Evolutionary conservation across 2,888 invertebrate genomes (phyloP), one percentile per base, ranked within the genome.

Genomic region (Andrena haemorrhoa): DNA sequence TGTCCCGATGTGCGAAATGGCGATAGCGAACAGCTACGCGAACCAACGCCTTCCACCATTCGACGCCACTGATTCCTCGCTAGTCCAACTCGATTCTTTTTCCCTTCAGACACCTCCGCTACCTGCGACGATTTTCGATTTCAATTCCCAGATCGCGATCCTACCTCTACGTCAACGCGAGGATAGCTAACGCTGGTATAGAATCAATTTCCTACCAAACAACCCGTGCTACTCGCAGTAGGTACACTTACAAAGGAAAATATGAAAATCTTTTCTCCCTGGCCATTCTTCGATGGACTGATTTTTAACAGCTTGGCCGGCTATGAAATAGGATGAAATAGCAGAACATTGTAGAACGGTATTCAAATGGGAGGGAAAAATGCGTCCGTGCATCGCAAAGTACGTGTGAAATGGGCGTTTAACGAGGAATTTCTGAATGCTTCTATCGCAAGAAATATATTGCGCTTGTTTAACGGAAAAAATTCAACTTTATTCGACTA

Each of bases 141-240:
- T 79, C 79, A 86, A 86, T 86, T 72, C 58, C 56, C 49, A 53
- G 70, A 69, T 77, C 85, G 58, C 77, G 61, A 63, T 61, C 61
- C 41, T 26, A n/a, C 51, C n/a, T 47, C n/a, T 10, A n/a, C 23
- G 78, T 68, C 75, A 35, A 53, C 61, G 26, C 41, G 10, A 10
- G 20, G 26, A 60, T 23, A 31, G 10, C 49, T 49, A 35, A 65
- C 75, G 29, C 23, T 66, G 60, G 29, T 65, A 5, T 35, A 58
- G 20, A 77, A 77, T 77, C 76, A 49, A 73, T 73, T 77, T 51
- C 49, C 64, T 10, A 7, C 0, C 20, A 3, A 7, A 0, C 5
- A 6, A 10, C 10, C 41, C 20, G 20, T 29, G n/a, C 16, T n/a
- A 2, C 29, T 58, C 26, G 16, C 26, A 16, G 58, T 20, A 20